These are phyloP conservation scores for Mactromeris polynyma DNA, from an alignment of 2,888 invertebrate genomes.

Conservation along the genomic window DNA sequence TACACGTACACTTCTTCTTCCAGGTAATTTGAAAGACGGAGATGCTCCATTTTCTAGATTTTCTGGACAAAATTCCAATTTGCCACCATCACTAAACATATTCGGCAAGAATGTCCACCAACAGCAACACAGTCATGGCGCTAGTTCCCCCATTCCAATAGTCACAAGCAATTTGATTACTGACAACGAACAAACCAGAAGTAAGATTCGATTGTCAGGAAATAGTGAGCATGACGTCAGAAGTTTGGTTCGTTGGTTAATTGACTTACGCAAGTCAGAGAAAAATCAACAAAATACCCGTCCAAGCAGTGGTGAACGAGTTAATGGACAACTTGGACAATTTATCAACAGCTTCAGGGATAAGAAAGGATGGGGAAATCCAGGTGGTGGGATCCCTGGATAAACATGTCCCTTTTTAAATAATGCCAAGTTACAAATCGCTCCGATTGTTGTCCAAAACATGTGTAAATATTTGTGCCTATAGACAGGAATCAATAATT, in stretches of 20 bases:
- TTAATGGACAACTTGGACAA: neutral
- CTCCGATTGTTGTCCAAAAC: neutral
- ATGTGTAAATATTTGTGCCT: neutral
- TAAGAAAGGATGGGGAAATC: constrained; percentile 2
- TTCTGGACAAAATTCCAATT: neutral
- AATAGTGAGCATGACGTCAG: neutral
- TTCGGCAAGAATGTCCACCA: neutral
- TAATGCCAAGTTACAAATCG: neutral
- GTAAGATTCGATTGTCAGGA: neutral
- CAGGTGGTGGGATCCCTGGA: neutral
- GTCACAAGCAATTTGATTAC: neutral
- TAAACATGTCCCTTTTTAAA: neutral
- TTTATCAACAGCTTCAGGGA: neutral
- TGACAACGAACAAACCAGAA: neutral
- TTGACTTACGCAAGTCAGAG: neutral
- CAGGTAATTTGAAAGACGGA: neutral
- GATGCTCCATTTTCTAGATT: neutral
- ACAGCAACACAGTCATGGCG: neutral
- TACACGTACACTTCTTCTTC: neutral
- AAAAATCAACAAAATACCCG: neutral
- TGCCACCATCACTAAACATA: neutral
- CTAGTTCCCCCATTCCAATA: neutral
- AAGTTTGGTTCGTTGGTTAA: neutral
- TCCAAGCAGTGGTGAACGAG: no score
- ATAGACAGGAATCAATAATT: no score